Conservation (phyloP, 2,113 vertebrate genomes). For the Bubo blakistoni region DNA sequence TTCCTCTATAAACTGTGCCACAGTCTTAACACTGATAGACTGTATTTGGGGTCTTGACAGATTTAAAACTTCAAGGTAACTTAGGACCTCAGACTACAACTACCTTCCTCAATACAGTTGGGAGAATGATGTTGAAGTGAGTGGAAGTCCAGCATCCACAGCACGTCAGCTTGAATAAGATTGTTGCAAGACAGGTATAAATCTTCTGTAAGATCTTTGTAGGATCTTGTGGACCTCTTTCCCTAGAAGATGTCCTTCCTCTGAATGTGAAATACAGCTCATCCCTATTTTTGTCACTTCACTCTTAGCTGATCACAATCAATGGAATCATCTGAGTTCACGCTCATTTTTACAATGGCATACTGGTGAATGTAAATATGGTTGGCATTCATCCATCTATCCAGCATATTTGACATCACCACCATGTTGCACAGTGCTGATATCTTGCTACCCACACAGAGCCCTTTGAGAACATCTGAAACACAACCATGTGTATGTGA, state of each 20-base stretch:
- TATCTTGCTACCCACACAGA: neutral
- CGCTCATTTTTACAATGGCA: neutral
- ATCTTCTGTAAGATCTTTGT: neutral
- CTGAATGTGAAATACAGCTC: accelerated
- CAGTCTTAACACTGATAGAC: neutral
- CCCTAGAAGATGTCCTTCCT: neutral
- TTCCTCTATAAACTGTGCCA: neutral
- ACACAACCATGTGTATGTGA: neutral
- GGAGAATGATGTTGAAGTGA: neutral
- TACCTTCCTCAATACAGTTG: neutral
- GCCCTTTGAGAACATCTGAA: neutral
- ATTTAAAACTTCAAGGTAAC: neutral
- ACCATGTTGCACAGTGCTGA: neutral
- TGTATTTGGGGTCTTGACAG: neutral
- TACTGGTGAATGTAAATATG: neutral
- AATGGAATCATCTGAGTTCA: neutral
- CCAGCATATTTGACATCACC: neutral
- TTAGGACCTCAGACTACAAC: neutral
- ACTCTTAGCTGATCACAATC: neutral
- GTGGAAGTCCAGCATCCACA: neutral
- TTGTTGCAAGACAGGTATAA: neutral
- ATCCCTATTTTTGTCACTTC: neutral
- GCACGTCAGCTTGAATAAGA: neutral
- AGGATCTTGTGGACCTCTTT: neutral
- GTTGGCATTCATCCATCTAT: neutral